These are phyloP conservation scores for Betta splendens DNA, from an alignment of 2,797 vertebrate genomes.

Conservation along the genomic window DNA sequence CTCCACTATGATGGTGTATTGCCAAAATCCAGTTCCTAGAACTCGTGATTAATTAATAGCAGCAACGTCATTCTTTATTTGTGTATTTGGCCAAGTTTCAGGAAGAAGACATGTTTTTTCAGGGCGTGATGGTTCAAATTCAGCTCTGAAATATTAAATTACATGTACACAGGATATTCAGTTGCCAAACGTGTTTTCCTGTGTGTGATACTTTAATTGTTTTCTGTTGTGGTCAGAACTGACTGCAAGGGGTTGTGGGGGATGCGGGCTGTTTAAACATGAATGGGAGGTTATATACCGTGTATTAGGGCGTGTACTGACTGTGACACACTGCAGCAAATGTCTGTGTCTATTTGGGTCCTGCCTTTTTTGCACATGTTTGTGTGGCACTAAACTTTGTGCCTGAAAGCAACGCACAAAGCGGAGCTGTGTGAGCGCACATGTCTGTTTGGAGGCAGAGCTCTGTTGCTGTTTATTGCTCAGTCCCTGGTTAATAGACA, in stretches of 20 bases:
- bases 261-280: background rate
- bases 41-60: background rate
- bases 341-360: slow-evolving; percentile 3
- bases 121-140: too few species aligned
- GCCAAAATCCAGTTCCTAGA: background rate
- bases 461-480: background rate
- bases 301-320: background rate
- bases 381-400: background rate
- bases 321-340: background rate
- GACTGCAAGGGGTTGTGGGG: background rate
- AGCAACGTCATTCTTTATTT: background rate
- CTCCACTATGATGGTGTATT: background rate
- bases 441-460: background rate
- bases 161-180: too few species aligned
- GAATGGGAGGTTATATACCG: background rate
- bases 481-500: background rate
- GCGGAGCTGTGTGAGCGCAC: background rate
- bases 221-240: background rate
- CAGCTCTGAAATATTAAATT: too few species aligned
- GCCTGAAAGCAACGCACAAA: background rate
- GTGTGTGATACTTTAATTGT: too few species aligned
- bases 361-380: too few species aligned
- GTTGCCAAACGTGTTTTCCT: too few species aligned
- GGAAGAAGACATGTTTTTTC: too few species aligned
- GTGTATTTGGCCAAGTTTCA: too few species aligned